Percentiles rank a stretch among this genome's conserved stretches.
Conservation (phyloP, 2,888 invertebrate genomes). For the Chrysina gloriosa region DNA sequence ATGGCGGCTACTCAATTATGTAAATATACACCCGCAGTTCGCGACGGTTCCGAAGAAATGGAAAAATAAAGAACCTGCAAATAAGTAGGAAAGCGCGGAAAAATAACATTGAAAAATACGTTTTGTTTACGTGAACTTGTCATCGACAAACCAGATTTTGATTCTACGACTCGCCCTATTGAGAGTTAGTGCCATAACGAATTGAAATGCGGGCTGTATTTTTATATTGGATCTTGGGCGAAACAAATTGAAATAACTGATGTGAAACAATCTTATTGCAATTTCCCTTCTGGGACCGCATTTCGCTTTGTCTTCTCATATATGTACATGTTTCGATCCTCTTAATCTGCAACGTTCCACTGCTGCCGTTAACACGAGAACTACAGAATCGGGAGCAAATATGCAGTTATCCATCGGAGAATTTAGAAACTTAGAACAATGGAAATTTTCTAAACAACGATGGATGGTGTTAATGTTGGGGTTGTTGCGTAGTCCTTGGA, state of each 20-base stretch:
- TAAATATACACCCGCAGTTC: background rate
- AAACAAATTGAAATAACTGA: conserved; percentile 15
- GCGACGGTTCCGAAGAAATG: background rate
- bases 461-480: background rate
- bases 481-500: background rate
- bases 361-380: background rate
- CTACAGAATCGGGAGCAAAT: background rate
- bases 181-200: background rate
- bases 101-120: background rate
- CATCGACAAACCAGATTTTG: background rate
- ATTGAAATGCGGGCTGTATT: background rate
- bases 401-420: background rate
- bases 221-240: conserved; percentile 10
- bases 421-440: background rate
- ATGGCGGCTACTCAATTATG: background rate
- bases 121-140: background rate
- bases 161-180: background rate
- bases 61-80: background rate
- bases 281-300: background rate
- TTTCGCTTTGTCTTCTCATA: background rate
- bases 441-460: background rate
- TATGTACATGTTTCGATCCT: background rate
- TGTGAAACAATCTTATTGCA: conserved; percentile 10
- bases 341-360: background rate
- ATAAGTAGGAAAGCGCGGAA: background rate